Conservation (phyloP, 2,797 vertebrate genomes). For the Florisuga fusca region DNA sequence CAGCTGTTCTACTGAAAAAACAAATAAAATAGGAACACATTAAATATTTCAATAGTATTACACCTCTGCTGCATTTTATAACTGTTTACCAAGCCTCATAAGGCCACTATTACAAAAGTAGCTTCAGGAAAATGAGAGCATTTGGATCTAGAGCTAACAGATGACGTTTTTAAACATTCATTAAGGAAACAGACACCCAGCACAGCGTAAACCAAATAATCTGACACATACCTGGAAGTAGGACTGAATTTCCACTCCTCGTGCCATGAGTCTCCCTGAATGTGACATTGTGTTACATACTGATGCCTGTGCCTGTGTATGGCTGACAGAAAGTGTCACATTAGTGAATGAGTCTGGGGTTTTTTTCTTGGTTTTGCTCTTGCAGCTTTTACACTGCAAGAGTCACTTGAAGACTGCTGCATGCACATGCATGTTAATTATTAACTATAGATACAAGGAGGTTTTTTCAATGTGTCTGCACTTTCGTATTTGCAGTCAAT, state of each 20-base stretch:
- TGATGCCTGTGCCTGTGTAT: not conserved
- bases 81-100: not conserved
- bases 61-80: not conserved
- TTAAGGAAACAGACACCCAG: not conserved
- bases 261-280: not conserved
- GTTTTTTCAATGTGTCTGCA: not conserved
- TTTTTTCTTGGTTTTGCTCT: not conserved
- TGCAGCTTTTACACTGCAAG: not conserved
- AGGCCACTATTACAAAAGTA: not conserved
- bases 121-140: not conserved
- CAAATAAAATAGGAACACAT: not conserved
- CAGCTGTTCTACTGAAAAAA: not conserved
- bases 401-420: not conserved
- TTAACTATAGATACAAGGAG: not conserved
- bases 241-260: not conserved
- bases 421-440: not conserved
- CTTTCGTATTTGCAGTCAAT: not conserved
- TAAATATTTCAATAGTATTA: not conserved
- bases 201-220: not conserved
- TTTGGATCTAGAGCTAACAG: not conserved
- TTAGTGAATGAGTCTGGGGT: not conserved
- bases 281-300: accelerated
- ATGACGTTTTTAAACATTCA: not conserved
- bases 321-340: not conserved
- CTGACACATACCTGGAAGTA: not conserved